Base-by-base conservation (phyloP, 2,797 vertebrate genomes). In the Oreonectes daqikongensis region DNA sequence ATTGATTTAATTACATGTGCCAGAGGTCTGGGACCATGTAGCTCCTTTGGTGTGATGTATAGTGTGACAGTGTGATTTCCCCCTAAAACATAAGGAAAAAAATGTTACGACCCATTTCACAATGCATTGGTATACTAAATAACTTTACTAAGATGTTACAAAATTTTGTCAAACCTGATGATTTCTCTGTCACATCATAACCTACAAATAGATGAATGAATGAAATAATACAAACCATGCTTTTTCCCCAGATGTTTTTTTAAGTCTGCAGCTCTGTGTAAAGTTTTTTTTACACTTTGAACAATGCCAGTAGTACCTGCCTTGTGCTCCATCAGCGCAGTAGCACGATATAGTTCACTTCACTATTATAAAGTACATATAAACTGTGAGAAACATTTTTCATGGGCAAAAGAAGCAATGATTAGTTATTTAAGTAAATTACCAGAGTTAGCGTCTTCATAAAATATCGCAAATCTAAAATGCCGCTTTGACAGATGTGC, bases 271-370 rank as follows among this genome's bases (percentile, higher is more conserved):
- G n/a, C n/a, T 38, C 20, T 64, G 4, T 40, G 32, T 22, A 64
- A 5, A 40, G 35, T 64, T 14, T 7, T 15, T n/a, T 14, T 12
- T n/a, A 24, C 35, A 64, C 11, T 14, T 64, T 6, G 38, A 42
- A 12, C 61, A 64, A 40, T 64, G 61, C 61, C 35, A 64, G 61
- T 40, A 35, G 35, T 35, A 40, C n/a, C 60, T 40, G n/a, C 48
- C n/a, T 8, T n/a, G 48, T 15, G 9, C 48, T 10, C 48, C 48
- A 52, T 52, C 48, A 52, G 48, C n/a, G n/a, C 48, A 52, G 6
- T 52, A 52, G 48, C 48, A 52, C 18, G 48, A n/a, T 52, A 52
- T 52, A 8, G 9, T 52, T 6, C 20, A 52, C 48, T 52, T 20
- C 48, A 52, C 48, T 52, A 20, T 52, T 20, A 52, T 7, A 5